Evolutionary conservation across 2,113 vertebrate species (phyloP), one percentile per base, ranked within the genome.

Genomic region (Spizaetus ornatus): DNA sequence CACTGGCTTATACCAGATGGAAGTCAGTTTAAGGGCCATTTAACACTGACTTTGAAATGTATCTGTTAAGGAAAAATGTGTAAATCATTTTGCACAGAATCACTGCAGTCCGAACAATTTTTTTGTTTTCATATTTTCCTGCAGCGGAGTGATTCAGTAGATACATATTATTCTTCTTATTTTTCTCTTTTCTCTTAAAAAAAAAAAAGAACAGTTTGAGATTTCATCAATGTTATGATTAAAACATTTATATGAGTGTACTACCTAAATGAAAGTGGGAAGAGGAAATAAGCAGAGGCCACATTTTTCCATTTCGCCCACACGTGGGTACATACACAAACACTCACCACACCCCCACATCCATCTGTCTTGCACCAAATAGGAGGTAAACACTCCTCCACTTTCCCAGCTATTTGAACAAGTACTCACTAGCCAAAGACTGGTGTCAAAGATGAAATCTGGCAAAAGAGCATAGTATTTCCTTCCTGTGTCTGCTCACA

Each of bases 321-420:
- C 80, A 7, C 4, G 2, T 78, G 76, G 58, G 38, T 53, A 70
- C 36, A 31, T 23, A 84, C 19, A 86, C 82, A 95, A 94, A 95
- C 52, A 86, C 52, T 81, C 63, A 22, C 50, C 86, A 40, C 86
- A 61, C 91, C 36, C 53, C 86, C 81, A 52, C 76, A 84, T 25
- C 89, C 89, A 94, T 32, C 19, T 84, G 83, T 77, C 76, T 34
- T 42, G 47, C 48, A 58, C 81, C 47, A 21, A 80, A 74, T 0
- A 29, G 82, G 78, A 91, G 66, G 66, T 77, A 82, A 91, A 95
- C 73, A 94, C 81, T 95, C 59, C 77, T 89, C 84, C 32, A 83
- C 69, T 73, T 82, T 94, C 87, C 71, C 87, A 95, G 91, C 70
- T 63, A 26, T 45, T 19, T 70, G 63, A 88, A 38, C 59, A 88